phyloP scores from a whole-genome alignment of 2,797 vertebrate genomes.

The Onychomys torridus region DNA sequence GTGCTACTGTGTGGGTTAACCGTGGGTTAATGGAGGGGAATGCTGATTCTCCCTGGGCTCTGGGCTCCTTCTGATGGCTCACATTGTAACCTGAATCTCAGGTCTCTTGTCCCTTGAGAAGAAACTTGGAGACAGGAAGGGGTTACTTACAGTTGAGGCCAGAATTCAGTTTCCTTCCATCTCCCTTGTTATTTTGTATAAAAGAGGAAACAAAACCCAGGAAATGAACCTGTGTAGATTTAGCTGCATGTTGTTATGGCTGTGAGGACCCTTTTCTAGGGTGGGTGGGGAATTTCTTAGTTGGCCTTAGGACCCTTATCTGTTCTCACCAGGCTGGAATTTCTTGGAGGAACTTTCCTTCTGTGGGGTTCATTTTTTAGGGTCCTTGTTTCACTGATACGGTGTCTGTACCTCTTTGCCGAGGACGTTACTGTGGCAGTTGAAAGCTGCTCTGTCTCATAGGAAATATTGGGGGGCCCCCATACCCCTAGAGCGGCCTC shows the following conservation, averaged over 20 bases:
- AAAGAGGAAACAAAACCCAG: background rate
- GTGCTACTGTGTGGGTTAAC: background rate
- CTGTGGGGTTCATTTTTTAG: background rate
- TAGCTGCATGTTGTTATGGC: background rate
- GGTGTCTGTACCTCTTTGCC: background rate
- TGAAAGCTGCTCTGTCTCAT: background rate
- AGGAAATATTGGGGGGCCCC: background rate
- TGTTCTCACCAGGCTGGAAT: background rate
- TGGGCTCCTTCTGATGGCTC: background rate
- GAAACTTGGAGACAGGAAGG: background rate
- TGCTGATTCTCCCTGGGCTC: background rate
- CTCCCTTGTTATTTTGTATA: background rate
- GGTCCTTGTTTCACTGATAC: background rate
- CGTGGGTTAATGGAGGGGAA: background rate
- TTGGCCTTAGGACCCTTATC: background rate
- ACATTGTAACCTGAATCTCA: background rate
- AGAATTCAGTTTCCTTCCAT: background rate
- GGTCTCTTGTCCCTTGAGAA: background rate
- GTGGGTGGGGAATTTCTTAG: background rate
- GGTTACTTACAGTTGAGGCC: background rate
- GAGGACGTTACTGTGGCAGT: background rate
- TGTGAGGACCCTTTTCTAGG: background rate
- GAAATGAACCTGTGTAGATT: background rate
- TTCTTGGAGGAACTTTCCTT: background rate
- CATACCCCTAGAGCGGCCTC: background rate